Evolutionary conservation across 2,888 invertebrate species (phyloP), one percentile per base, ranked within the genome.

Genomic region (Orthosia cruda): DNA sequence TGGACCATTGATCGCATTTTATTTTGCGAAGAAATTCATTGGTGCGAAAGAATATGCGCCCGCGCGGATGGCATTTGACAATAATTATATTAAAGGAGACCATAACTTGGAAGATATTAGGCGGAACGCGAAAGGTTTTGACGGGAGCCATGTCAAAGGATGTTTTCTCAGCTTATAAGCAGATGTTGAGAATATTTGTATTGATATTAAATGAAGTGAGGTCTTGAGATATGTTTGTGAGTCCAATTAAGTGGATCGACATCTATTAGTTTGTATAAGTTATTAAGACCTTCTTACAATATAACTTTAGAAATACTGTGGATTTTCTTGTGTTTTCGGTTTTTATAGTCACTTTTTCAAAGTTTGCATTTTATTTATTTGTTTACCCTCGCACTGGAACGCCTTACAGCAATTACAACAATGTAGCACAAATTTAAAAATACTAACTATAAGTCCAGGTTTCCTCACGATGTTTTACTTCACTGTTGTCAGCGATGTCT

Each of bases 151-250:
- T 92, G 93, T 93, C 87, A 86, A 90, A 89, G 85, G 90, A 96
- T 96, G 95, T 96, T 96, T 93, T 96, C 94, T 93, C 94, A 95
- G 95, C 94, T 94, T 95, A 81, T 84, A 87, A 92, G 93, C 96
- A 96, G 95, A 93, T 96, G 96, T 92, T 90, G 65, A 81, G 70
- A 85, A 71, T 88, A 87, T 90, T 89, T 85, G 86, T 87, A 89
- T 91, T 89, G 85, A 87, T 88, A 84, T 85, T 87, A 89, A 91
- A 91, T 92, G 89, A 89, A 89, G 87, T 90, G 87, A 82, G 75
- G 57, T 66, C 76, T 87, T 77, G 74, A 71, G 65, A 82, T 67
- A 81, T 81, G 81, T 87, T 87, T 77, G 58, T 74, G 49, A 74
- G 64, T 69, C 58, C 73, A 84, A 88, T 82, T 83, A 65, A 68